Percentiles rank a stretch among this genome's conserved stretches.
phyloP scores from a whole-genome alignment of 1,140 invertebrate species.

The Drosophila grimshawi region DNA sequence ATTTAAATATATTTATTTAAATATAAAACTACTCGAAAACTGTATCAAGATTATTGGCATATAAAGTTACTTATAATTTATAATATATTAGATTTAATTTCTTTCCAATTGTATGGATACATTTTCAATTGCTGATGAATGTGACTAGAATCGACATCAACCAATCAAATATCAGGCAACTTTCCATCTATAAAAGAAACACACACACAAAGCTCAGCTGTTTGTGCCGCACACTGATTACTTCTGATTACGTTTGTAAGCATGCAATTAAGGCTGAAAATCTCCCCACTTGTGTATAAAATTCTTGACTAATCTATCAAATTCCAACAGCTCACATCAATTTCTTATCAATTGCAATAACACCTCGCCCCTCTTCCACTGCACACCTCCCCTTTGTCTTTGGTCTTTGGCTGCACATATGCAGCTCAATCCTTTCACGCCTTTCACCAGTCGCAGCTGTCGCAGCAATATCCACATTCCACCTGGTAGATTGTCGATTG shows the following conservation, averaged over 20 bases:
- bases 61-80: no score
- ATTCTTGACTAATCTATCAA: constrained; percentile 53
- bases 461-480: constrained; percentile 6
- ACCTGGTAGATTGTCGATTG: constrained; percentile 67
- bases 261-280: background rate
- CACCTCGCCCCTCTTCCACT: background rate
- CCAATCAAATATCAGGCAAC: no score
- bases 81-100: no score
- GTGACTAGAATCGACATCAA: no score
- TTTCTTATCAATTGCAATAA: constrained; percentile 54
- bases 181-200: no score
- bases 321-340: constrained; percentile 24
- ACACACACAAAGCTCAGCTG: no score
- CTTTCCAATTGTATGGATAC: no score
- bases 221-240: background rate
- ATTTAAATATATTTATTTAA: no score
- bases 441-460: constrained; percentile 71
- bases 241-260: background rate
- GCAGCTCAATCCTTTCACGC: constrained; percentile 73
- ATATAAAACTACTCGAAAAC: no score
- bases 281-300: background rate
- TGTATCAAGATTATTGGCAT: no score
- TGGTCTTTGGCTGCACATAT: constrained; percentile 1
- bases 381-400: background rate
- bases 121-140: no score